These are phyloP conservation scores for Porites australiensis DNA, from an alignment of 64 coral and sea anemone genomes.

Conservation along the genomic window DNA sequence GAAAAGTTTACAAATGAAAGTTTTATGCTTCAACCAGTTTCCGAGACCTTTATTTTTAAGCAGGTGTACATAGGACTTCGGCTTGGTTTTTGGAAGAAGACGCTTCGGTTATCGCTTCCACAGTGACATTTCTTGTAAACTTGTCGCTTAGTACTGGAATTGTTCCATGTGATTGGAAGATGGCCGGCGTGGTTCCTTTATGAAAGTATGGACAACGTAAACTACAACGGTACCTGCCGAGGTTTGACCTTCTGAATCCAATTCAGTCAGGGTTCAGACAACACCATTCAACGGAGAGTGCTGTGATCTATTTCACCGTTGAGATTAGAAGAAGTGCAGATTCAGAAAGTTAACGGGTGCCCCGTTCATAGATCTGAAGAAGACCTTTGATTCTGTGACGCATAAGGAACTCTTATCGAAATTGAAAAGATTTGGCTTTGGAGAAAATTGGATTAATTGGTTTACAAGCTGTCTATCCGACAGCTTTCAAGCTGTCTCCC, in stretches of 20 bases:
- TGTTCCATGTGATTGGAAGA: slow-evolving; percentile 27
- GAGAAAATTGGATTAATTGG: too few relatives aligned
- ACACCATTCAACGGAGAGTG: slow-evolving; percentile 22
- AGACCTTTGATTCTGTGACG: background rate
- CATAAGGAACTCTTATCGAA: slow-evolving; percentile 4
- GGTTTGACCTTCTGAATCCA: background rate
- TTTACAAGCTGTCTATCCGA: too few relatives aligned
- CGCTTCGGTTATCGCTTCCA: slow-evolving; percentile 17
- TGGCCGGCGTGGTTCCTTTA: slow-evolving; percentile 11
- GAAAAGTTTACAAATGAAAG: slow-evolving; percentile 5
- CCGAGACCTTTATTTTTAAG: too few relatives aligned
- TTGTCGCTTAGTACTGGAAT: too few relatives aligned
- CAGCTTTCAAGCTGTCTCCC: too few relatives aligned
- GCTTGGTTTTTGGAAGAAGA: slow-evolving; percentile 31
- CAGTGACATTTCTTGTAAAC: too few relatives aligned
- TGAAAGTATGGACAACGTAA: background rate
- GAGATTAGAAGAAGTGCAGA: slow-evolving; percentile 15
- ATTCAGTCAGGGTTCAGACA: slow-evolving; percentile 23
- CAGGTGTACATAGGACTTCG: slow-evolving; percentile 5
- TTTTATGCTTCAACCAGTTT: slow-evolving; percentile 30
- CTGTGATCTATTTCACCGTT: slow-evolving; percentile 11
- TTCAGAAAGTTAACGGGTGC: background rate
- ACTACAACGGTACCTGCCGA: background rate
- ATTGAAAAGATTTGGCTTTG: background rate
- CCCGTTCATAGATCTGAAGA: slow-evolving; percentile 10